Conservation (phyloP, 2,113 vertebrate species). For the Pantherophis guttatus region DNA sequence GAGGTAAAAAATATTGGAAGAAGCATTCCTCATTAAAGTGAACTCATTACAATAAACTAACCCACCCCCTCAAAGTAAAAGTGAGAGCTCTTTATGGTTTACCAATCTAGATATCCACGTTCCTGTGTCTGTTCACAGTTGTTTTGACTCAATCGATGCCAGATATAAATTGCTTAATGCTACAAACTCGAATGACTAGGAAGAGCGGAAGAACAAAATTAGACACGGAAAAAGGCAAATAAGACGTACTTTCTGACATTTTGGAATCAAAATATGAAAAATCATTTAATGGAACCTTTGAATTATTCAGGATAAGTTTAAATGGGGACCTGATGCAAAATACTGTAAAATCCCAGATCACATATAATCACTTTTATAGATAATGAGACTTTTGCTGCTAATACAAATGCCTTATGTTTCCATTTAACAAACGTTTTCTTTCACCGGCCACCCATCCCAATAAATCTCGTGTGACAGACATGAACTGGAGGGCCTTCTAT, state of each 20-base stretch:
- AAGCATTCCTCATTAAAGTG: neutral
- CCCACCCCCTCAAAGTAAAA: neutral
- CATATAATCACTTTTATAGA: slow-evolving; percentile 43
- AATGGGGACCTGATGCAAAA: slow-evolving; percentile 15
- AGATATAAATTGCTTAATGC: neutral
- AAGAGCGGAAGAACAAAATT: neutral
- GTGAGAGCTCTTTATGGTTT: neutral
- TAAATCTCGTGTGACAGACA: neutral
- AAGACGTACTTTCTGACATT: rapidly evolving
- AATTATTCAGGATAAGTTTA: slow-evolving; percentile 17
- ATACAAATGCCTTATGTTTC: neutral
- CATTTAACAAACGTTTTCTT: neutral
- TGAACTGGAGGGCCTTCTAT: neutral
- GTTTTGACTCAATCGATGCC: neutral
- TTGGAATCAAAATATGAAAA: neutral
- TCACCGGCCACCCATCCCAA: neutral
- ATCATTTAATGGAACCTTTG: neutral
- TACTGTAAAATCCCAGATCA: slow-evolving; percentile 50
- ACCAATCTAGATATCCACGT: neutral
- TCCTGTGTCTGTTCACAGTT: neutral
- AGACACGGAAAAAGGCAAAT: neutral
- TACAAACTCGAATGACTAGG: neutral
- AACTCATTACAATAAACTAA: neutral
- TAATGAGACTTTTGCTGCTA: neutral
- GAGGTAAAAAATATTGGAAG: neutral